Percentiles rank a stretch among this genome's conserved stretches.
phyloP scores from a whole-genome alignment of 2,888 invertebrate genomes.

The Pristionchus arcanus region DNA sequence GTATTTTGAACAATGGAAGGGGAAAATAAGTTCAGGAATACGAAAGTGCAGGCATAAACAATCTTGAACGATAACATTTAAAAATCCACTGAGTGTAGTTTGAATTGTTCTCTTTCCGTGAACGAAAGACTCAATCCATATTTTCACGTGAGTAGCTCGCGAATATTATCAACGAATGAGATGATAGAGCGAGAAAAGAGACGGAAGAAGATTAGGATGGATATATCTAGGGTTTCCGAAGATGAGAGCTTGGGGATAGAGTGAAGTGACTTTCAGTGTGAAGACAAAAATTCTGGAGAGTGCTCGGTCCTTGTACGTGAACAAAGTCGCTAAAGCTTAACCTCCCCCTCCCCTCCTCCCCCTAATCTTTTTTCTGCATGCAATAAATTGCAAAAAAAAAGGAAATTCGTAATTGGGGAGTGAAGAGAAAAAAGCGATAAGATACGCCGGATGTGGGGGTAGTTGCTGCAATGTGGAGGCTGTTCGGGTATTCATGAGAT shows the following conservation, averaged over 20 bases:
- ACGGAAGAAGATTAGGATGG: background rate
- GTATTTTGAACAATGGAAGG: too few species aligned
- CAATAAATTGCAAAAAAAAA: background rate
- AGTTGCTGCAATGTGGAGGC: background rate
- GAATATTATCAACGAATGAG: background rate
- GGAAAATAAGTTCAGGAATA: too few species aligned
- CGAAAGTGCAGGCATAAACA: too few species aligned
- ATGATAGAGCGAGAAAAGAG: background rate
- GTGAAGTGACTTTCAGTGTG: background rate
- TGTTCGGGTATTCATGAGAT: conserved; percentile 22
- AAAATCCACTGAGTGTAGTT: background rate
- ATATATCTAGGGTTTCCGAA: background rate
- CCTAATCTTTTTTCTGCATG: background rate
- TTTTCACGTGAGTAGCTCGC: background rate
- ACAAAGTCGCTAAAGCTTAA: conserved; percentile 12
- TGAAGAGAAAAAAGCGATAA: background rate
- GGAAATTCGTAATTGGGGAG: background rate
- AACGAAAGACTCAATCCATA: background rate
- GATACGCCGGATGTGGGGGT: background rate
- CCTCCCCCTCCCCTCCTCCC: background rate
- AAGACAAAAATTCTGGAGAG: background rate
- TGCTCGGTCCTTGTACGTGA: background rate
- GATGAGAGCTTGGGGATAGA: background rate
- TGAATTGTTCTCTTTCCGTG: background rate
- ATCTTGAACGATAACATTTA: background rate